Base-by-base conservation (phyloP, 2,888 invertebrate species). In the Ennomos fuscantarius region DNA sequence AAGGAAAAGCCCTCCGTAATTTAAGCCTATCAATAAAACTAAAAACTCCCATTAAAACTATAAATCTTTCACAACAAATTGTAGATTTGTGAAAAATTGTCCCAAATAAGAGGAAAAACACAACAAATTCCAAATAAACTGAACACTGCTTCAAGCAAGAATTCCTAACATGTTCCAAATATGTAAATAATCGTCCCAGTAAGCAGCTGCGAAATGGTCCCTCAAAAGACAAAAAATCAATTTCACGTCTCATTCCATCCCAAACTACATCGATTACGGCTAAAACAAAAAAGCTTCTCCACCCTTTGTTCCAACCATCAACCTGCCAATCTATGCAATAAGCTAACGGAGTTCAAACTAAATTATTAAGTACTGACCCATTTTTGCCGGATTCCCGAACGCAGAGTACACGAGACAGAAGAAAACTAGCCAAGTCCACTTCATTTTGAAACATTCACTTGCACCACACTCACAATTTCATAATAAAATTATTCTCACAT, bases 331-430 rank as follows among this genome's bases (percentile, higher is more conserved):
- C 78, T 75, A 74, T 75, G 72, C 74, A 76, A 77, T 78, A 78
- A 74, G 67, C 76, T 66, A 75, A 74, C 74, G 74, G 67, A 66
- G 66, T 69, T 68, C 70, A 78, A 81, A 81, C 78, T 81, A 82
- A 81, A 83, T 84, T 78, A 84, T 81, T 81, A 78, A 81, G 71
- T 79, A 89, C 91, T 88, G 76, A 90, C 91, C 91, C 84, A 89
- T 87, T 89, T 92, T 92, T 55, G 90, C 88, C 54, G 91, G 91
- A 77, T 90, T 91, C 61, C 83, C 85, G 59, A 71, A 71, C 62
- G 73, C 87, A 58, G 77, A 67, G 61, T 69, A 72, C 65, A 81
- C 69, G 63, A 81, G 62, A 70, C 72, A 77, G 53, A 79, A 51
- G 56, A 83, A 65, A 52, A 86, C 48, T 33, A 81, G 62, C 62